Conservation (phyloP, 2,888 invertebrate genomes). For the Schizotus pectinicornis region DNA sequence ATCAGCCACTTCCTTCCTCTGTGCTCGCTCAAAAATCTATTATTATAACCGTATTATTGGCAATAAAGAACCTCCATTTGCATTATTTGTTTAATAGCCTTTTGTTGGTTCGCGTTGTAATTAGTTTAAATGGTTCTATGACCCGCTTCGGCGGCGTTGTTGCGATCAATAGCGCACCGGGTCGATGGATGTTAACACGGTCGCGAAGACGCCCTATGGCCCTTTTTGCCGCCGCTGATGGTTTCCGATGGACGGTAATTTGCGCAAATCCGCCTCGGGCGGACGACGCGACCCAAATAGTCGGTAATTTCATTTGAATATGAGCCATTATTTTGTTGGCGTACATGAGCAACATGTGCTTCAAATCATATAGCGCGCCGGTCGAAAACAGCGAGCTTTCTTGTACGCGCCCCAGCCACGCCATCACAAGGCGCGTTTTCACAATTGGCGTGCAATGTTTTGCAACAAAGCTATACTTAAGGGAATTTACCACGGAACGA, state of each 20-base stretch:
- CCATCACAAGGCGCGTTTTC: conserved; percentile 48
- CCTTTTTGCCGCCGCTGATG: background rate
- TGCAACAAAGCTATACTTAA: conserved; percentile 32
- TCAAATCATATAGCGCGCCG: conserved; percentile 51
- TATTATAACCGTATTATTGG: conserved; percentile 47
- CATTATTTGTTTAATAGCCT: conserved; percentile 43
- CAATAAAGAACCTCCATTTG: conserved; percentile 46
- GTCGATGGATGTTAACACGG: too few species aligned
- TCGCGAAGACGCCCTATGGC: too few species aligned
- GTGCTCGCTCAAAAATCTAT: conserved; percentile 45
- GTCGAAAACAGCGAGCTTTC: conserved; percentile 47
- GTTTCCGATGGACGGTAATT: conserved; percentile 11
- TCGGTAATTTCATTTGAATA: conserved; percentile 50
- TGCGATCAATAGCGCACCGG: too few species aligned
- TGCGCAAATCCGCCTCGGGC: conserved; percentile 28
- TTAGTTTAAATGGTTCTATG: conserved; percentile 17
- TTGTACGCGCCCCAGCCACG: conserved; percentile 47
- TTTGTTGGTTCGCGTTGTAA: conserved; percentile 20
- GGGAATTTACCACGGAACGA: conserved; percentile 12
- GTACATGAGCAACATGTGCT: conserved; percentile 48
- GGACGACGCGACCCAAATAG: conserved; percentile 29
- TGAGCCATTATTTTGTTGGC: conserved; percentile 44
- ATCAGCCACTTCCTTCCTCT: conserved; percentile 52
- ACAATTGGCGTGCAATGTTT: conserved; percentile 43
- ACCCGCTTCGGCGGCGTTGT: too few species aligned